These are phyloP conservation scores for Epinephelus lanceolatus DNA, from an alignment of 2,113 vertebrate genomes.

Conservation along the genomic window DNA sequence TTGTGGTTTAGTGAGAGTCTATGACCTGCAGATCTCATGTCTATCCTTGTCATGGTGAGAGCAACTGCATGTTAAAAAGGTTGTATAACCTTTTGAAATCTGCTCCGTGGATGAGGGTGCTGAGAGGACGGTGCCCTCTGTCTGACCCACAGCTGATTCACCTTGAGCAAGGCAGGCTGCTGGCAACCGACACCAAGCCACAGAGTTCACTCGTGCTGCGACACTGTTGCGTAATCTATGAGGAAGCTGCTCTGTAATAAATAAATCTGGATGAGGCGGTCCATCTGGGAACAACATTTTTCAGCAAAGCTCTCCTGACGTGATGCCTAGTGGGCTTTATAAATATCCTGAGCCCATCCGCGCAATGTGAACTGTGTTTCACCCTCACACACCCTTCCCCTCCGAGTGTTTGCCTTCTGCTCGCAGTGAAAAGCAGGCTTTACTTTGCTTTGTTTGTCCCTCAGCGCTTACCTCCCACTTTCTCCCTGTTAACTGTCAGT, in stretches of 20 bases:
- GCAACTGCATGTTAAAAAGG: slow-evolving; percentile 49
- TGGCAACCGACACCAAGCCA: slow-evolving; percentile 55
- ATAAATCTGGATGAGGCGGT: slow-evolving; percentile 75
- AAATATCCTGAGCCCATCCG: slow-evolving; percentile 79
- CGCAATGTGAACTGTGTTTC: slow-evolving; percentile 81
- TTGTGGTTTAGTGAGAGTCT: slow-evolving; percentile 51
- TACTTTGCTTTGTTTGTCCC: slow-evolving; percentile 82
- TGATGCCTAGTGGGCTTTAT: slow-evolving; percentile 82
- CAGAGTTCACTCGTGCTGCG: slow-evolving; percentile 67
- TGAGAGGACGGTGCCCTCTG: slow-evolving; percentile 66
- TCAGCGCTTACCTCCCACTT: slow-evolving; percentile 77
- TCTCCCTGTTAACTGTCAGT: slow-evolving; percentile 77
- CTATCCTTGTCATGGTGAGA: slow-evolving; percentile 59
- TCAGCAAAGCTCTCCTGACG: slow-evolving; percentile 73
- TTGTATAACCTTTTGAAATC: slow-evolving; percentile 55
- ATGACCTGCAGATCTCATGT: slow-evolving; percentile 57
- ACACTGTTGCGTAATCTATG: slow-evolving; percentile 74
- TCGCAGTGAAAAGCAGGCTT: slow-evolving; percentile 79
- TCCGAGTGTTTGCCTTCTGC: slow-evolving; percentile 81
- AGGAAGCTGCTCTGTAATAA: slow-evolving; percentile 76
- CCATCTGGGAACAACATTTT: slow-evolving; percentile 82
- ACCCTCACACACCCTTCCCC: slow-evolving; percentile 81
- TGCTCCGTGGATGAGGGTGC: slow-evolving; percentile 45
- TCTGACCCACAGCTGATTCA: slow-evolving; percentile 77
- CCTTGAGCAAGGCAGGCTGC: slow-evolving; percentile 75